Conservation (phyloP, 1,140 invertebrate species). For the Macrostomum lignano region DNA sequence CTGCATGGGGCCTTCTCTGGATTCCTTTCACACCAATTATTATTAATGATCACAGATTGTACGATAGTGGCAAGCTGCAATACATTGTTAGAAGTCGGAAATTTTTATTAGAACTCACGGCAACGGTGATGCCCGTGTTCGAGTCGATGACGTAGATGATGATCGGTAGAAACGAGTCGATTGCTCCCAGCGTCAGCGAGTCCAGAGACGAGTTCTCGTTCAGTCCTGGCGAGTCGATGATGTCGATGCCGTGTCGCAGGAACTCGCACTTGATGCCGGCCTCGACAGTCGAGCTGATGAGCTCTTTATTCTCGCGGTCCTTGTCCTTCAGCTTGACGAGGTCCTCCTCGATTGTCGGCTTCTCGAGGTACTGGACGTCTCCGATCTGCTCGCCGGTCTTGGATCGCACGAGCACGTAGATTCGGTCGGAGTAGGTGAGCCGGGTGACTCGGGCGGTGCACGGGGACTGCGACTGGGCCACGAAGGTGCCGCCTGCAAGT, state of each 20-base stretch:
- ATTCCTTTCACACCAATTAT: no score
- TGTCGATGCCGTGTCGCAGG: slow-evolving; percentile 4
- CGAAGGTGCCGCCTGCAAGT: slow-evolving; percentile 3
- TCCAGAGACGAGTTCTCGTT: slow-evolving; percentile 3
- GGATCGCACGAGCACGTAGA: no score
- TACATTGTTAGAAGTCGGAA: no score
- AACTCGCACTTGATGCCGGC: slow-evolving; percentile 4
- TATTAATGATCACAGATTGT: no score
- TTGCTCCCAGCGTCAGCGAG: background rate
- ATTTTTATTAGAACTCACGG: no score
- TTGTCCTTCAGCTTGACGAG: background rate
- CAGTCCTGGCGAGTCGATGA: slow-evolving; percentile 5
- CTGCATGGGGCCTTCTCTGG: no score
- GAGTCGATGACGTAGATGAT: slow-evolving; percentile 7
- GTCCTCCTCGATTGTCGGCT: background rate
- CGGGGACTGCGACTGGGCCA: background rate
- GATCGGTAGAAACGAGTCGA: slow-evolving; percentile 4
- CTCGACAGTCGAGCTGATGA: background rate
- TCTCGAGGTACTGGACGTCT: background rate
- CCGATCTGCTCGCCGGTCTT: background rate
- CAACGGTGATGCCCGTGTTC: no score
- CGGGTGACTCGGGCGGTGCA: slow-evolving; percentile 5
- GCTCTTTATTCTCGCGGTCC: background rate
- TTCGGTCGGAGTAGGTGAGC: slow-evolving; percentile 1
- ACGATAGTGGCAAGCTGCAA: no score